These are phyloP conservation scores for Eclectus roratus DNA, from an alignment of 2,113 vertebrate species.

Conservation along the genomic window DNA sequence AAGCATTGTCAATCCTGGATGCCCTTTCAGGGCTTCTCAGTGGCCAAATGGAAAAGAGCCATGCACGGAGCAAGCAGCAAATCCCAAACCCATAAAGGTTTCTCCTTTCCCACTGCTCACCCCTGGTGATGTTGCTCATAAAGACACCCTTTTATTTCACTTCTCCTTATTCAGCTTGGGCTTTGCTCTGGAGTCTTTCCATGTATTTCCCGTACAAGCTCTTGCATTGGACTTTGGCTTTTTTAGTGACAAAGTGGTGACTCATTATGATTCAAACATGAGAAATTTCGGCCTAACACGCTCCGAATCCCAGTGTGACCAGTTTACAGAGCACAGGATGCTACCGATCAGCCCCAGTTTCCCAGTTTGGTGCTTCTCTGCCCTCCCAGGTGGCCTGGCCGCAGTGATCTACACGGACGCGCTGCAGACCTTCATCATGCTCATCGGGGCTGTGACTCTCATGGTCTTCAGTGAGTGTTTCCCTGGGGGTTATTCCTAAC, in stretches of 20 bases:
- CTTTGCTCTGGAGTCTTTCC: slow-evolving; percentile 15
- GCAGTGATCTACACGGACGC: slow-evolving; percentile 97
- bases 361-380: neutral
- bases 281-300: neutral
- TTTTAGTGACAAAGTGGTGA: neutral
- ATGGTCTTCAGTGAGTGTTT: slow-evolving; percentile 87
- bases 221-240: neutral
- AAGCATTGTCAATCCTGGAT: neutral
- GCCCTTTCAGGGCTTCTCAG: slow-evolving; percentile 6
- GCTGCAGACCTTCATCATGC: slow-evolving; percentile 91
- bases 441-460: slow-evolving; percentile 84
- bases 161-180: neutral
- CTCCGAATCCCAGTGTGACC: neutral
- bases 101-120: slow-evolving; percentile 34
- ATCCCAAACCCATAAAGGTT: slow-evolving; percentile 1
- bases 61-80: neutral
- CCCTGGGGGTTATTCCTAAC: neutral
- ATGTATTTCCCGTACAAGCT: neutral
- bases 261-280: neutral
- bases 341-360: neutral
- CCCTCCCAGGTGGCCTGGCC: slow-evolving; percentile 87
- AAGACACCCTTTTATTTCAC: neutral
- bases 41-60: slow-evolving; percentile 53
- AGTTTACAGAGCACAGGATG: neutral
- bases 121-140: neutral